Evolutionary conservation across 2,797 vertebrate species (phyloP).

Genomic region (Chiloscyllium punctatum): DNA sequence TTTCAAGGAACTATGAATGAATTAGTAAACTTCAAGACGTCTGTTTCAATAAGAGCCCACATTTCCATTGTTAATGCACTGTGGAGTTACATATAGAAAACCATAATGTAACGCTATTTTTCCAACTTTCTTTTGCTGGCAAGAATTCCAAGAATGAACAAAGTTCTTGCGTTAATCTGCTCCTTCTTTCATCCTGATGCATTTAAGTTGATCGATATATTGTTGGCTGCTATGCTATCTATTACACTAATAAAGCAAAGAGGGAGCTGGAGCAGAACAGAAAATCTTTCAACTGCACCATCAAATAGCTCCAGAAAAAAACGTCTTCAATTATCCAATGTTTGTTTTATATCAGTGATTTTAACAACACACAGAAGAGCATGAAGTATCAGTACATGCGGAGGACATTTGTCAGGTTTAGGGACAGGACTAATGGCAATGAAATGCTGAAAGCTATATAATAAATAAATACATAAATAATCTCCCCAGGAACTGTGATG

Average conservation of each 20-base stretch:
- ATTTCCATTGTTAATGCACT: too few relatives aligned
- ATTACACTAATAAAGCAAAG: conserved; percentile 3
- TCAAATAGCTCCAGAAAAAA: not conserved
- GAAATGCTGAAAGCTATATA: not conserved
- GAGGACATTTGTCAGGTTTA: not conserved
- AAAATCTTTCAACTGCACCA: not conserved
- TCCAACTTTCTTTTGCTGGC: not conserved
- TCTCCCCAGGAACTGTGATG: not conserved
- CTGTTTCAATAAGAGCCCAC: too few relatives aligned
- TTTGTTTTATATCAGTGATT: conserved; percentile 1
- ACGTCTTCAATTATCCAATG: not conserved
- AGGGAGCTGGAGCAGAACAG: not conserved
- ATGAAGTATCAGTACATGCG: not conserved
- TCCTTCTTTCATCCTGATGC: not conserved
- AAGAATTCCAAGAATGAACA: not conserved
- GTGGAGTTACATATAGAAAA: too few relatives aligned
- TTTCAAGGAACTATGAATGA: too few relatives aligned
- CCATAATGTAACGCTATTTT: not conserved
- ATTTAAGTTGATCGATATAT: not conserved
- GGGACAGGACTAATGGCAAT: not conserved
- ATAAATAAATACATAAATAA: not conserved
- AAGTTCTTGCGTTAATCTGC: not conserved
- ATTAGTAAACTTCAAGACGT: too few relatives aligned
- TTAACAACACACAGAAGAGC: not conserved
- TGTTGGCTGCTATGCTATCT: not conserved